These are phyloP conservation scores for Meloidogyne floridensis DNA, from an alignment of 1,140 invertebrate species.

Conservation along the genomic window DNA sequence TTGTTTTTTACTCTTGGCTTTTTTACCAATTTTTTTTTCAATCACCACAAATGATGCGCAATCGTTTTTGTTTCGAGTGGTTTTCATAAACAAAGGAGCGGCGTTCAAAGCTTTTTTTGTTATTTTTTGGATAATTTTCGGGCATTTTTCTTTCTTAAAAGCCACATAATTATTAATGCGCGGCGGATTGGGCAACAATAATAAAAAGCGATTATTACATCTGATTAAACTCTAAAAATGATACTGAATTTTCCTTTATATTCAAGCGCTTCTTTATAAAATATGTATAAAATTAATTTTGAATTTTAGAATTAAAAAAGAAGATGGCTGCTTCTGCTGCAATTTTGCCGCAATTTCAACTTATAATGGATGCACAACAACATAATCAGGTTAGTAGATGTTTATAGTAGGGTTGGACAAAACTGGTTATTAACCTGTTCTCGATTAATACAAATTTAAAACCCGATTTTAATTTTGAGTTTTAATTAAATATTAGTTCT, in stretches of 20 bases:
- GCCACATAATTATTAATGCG: not conserved
- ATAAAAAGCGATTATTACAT: not conserved
- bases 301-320: not conserved
- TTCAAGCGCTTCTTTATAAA: not conserved
- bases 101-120: not conserved
- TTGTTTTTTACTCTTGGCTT: not conserved
- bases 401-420: too few relatives aligned
- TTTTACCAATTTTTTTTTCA: not conserved
- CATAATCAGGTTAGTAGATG: not conserved
- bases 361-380: not conserved
- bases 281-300: not conserved
- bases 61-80: not conserved
- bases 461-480: too few relatives aligned
- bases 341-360: not conserved
- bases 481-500: too few relatives aligned
- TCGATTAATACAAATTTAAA: too few relatives aligned
- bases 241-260: not conserved
- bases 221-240: not conserved
- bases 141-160: constrained; percentile 7
- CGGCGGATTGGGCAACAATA: not conserved
- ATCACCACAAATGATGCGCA: not conserved
- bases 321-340: not conserved
- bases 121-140: not conserved
- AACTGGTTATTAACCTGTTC: too few relatives aligned
- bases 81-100: not conserved